Evolutionary conservation across 1,140 invertebrate species (phyloP), one percentile per base, ranked within the genome.

Genomic region (Chelonus insularis): DNA sequence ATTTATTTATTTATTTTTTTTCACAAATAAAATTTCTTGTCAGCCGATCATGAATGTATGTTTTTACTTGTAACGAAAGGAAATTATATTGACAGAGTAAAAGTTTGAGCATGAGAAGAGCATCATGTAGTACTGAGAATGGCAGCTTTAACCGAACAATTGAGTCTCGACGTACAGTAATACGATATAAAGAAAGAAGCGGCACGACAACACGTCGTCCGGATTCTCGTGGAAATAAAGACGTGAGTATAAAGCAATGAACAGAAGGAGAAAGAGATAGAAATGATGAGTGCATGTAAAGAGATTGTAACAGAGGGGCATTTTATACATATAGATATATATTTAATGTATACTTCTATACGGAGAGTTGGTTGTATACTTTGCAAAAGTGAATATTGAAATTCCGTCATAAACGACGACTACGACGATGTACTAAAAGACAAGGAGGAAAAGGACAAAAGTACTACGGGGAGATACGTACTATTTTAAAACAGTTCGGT

Each of bases 331-430:
- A 29, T 32, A 21, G 9, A 25, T 0, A 29, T 14, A 8, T 14
- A 51, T 51, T 11, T 14, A 20, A 4, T 11, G n/a, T 11, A 16
- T n/a, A 9, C 4, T 18, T 20, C 14, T 9, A 55, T 14, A 39
- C 6, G 9, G 18, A 32, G 11, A 48, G 45, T 48, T 60, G 48
- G 20, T 21, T 62, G 8, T 48, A 36, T 56, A 34, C 56, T 62
- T 66, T 47, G 41, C 29, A 52, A 50, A 66, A 61, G 51, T 23
- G 57, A 51, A 62, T 60, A 66, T 66, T 63, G 64, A 66, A 66
- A 62, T 66, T 66, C 64, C 60, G 57, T 66, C 57, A 63, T 55
- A 52, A 47, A 55, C 36, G 54, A 56, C 47, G 45, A 41, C 39
- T 29, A 12, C 32, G 37, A 50, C 23, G 23, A 29, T 39, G 32